These are phyloP conservation scores for Bombus pyrosoma DNA, from an alignment of 1,140 invertebrate genomes.

Conservation along the genomic window DNA sequence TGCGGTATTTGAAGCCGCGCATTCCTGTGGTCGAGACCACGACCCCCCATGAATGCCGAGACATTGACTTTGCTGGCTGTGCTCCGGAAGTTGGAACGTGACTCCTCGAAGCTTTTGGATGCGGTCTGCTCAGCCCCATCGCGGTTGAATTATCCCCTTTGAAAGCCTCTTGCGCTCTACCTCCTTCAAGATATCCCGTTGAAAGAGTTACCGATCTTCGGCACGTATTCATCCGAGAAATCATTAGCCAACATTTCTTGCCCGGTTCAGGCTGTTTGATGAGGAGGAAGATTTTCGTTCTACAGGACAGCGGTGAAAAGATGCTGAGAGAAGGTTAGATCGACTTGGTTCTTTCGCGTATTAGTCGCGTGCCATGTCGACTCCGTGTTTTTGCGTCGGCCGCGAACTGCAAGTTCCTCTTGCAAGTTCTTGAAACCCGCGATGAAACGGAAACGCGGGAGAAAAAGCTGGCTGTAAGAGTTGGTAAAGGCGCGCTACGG, in stretches of 20 bases:
- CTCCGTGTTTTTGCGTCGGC: not conserved
- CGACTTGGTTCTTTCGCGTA: constrained; percentile 37
- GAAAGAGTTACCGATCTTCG: constrained; percentile 40
- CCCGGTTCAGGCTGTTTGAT: not conserved
- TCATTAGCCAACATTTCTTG: constrained; percentile 54
- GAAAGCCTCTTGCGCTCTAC: constrained; percentile 27
- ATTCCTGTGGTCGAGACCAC: constrained; percentile 54
- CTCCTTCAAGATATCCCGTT: constrained; percentile 18
- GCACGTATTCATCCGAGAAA: constrained; percentile 41
- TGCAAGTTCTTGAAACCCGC: constrained; percentile 32
- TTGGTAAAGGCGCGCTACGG: not conserved
- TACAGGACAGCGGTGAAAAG: not conserved
- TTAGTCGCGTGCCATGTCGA: constrained; percentile 43
- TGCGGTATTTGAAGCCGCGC: constrained; percentile 60
- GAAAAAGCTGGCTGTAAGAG: constrained; percentile 28
- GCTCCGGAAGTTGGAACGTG: constrained; percentile 52
- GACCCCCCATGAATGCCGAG: constrained; percentile 57
- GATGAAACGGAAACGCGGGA: constrained; percentile 40
- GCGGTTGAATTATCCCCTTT: constrained; percentile 65
- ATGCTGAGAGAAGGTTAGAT: not conserved
- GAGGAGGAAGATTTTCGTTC: constrained; percentile 6
- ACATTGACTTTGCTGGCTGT: constrained; percentile 59
- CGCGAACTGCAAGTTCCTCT: constrained; percentile 2
- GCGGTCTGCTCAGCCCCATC: not conserved
- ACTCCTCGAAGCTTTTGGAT: constrained; percentile 48